Evolutionary conservation across 1,140 invertebrate species (phyloP).

Genomic region (Stegodyphus dumicola): DNA sequence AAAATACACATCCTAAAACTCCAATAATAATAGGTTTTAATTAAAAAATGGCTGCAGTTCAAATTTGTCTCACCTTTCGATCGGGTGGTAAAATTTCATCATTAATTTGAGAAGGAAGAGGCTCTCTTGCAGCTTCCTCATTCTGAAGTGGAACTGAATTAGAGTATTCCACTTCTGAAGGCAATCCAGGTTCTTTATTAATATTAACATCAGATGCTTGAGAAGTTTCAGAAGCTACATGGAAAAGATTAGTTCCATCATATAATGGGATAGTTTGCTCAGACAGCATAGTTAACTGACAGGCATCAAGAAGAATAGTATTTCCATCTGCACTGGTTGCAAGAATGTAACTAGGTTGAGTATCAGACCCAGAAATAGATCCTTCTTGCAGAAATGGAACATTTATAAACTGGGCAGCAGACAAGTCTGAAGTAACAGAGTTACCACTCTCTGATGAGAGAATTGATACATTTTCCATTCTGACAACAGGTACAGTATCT

Average conservation of each 20-base stretch:
- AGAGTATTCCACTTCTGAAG: background rate
- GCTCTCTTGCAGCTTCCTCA: background rate
- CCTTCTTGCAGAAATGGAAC: slow-evolving; percentile 43
- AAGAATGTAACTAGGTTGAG: slow-evolving; percentile 47
- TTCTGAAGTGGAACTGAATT: background rate
- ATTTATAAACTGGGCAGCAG: slow-evolving; percentile 41
- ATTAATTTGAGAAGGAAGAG: background rate
- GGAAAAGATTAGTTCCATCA: slow-evolving; percentile 46
- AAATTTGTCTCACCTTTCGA: slow-evolving; percentile 23
- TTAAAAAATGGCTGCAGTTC: no score
- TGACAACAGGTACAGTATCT: background rate
- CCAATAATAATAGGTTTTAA: no score
- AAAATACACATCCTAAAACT: no score
- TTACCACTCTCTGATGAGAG: slow-evolving; percentile 19
- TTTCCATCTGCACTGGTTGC: slow-evolving; percentile 55
- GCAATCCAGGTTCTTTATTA: background rate
- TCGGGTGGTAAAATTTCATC: slow-evolving; percentile 53
- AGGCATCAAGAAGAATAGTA: slow-evolving; percentile 56
- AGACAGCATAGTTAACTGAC: slow-evolving; percentile 37
- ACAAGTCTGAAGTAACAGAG: slow-evolving; percentile 4
- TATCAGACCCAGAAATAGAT: slow-evolving; percentile 15
- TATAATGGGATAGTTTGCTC: slow-evolving; percentile 41
- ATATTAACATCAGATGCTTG: slow-evolving; percentile 3
- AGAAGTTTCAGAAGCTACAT: slow-evolving; percentile 24
- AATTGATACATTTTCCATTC: slow-evolving; percentile 25